phyloP scores from a whole-genome alignment of 2,113 vertebrate genomes.

The Ibidorhyncha struthersii region DNA sequence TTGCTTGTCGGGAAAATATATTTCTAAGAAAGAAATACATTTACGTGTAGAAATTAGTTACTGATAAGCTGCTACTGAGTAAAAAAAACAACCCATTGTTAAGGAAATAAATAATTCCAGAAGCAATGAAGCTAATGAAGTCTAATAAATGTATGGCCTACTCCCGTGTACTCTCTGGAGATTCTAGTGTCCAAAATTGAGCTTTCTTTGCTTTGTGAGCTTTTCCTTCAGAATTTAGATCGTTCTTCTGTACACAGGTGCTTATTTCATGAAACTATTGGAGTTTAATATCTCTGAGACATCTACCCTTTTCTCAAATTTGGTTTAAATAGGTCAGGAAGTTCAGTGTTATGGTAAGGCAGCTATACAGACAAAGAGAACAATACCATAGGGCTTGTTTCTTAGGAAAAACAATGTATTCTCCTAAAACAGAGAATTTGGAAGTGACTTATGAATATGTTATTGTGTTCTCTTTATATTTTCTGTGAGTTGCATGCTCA shows the following conservation, averaged over 20 bases:
- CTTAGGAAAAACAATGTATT: neutral
- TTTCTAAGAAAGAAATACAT: neutral
- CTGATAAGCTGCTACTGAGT: neutral
- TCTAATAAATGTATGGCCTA: neutral
- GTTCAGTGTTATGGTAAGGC: neutral
- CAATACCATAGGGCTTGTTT: neutral
- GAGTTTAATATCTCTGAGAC: neutral
- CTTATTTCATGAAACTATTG: neutral
- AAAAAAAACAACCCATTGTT: neutral
- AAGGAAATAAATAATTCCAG: neutral
- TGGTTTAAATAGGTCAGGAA: neutral
- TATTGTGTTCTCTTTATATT: neutral
- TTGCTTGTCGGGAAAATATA: neutral
- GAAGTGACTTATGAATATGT: neutral
- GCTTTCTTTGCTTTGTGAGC: neutral
- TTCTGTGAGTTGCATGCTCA: neutral
- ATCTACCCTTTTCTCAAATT: neutral
- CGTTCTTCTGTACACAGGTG: neutral
- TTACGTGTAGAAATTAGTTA: neutral
- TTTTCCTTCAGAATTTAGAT: neutral
- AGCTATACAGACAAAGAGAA: neutral
- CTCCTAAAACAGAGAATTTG: neutral
- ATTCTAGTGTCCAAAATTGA: neutral
- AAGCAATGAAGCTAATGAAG: neutral
- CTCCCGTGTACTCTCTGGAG: neutral